A percentile compares a stretch with the other conserved stretches of the same genome.
Evolutionary conservation across 1,140 invertebrate species (phyloP).

Genomic region (Diabrotica virgifera): DNA sequence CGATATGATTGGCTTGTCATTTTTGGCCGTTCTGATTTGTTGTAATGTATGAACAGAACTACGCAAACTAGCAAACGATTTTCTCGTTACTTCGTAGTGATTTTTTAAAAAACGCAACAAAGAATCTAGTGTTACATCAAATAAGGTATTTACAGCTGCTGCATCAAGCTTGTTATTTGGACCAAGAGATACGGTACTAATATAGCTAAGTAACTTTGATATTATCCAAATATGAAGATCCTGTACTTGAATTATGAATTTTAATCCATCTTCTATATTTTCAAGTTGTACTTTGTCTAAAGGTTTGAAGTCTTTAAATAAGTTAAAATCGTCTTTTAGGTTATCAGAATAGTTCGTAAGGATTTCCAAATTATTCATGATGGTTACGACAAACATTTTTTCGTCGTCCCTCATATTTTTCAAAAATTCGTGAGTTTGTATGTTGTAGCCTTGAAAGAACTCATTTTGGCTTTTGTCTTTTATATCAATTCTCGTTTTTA

Average conservation of each 20-base stretch:
- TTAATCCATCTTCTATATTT: slow-evolving; percentile 3
- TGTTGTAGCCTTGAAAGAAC: neutral
- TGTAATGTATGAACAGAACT: slow-evolving; percentile 16
- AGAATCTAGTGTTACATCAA: slow-evolving; percentile 12
- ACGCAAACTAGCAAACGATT: slow-evolving; percentile 22
- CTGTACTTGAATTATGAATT: slow-evolving; percentile 7
- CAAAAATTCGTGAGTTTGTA: slow-evolving; percentile 21
- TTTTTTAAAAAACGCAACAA: slow-evolving; percentile 9
- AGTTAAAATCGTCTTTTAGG: slow-evolving; percentile 21
- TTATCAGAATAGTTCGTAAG: slow-evolving; percentile 7
- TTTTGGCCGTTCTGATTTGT: slow-evolving; percentile 16
- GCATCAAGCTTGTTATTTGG: neutral
- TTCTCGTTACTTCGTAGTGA: slow-evolving; percentile 9
- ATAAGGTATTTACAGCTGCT: neutral
- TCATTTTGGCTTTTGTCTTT: neutral
- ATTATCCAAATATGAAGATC: slow-evolving; percentile 23
- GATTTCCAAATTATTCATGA: slow-evolving; percentile 3
- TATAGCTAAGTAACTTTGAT: slow-evolving; percentile 29
- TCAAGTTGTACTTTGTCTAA: neutral
- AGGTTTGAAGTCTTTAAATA: slow-evolving; percentile 8
- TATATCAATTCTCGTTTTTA: slow-evolving; percentile 20
- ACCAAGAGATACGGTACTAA: slow-evolving; percentile 22
- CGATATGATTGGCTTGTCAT: slow-evolving; percentile 8
- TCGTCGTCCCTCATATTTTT: neutral
- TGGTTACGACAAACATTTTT: slow-evolving; percentile 4